Conservation (phyloP, 2,113 vertebrate species). For the Loxodonta africana region DNA sequence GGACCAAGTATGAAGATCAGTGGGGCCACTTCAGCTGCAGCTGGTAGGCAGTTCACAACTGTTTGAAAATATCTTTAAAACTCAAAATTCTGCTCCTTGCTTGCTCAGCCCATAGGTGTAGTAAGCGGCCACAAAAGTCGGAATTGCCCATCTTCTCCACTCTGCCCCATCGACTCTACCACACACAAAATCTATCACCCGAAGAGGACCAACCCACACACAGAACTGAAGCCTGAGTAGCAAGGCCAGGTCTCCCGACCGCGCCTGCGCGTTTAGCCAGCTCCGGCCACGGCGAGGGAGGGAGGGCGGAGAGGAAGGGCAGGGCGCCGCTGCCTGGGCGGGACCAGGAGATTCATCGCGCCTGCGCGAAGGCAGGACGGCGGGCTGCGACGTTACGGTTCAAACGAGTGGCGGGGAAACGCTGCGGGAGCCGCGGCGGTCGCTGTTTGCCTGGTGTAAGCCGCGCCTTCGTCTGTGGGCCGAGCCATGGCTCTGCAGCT, state of each 20-base stretch:
- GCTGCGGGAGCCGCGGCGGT: accelerated
- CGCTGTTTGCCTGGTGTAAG: accelerated
- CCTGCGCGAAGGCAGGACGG: background rate
- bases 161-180: accelerated
- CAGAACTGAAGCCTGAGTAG: accelerated
- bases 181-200: accelerated
- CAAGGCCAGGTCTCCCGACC: accelerated
- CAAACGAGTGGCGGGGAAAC: slow-evolving; percentile 74
- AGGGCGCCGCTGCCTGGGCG: accelerated
- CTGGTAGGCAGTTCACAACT: background rate
- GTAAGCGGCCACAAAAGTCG: accelerated
- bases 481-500: slow-evolving; percentile 86
- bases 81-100: background rate
- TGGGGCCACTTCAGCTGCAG: too few species aligned
- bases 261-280: accelerated
- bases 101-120: background rate
- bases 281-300: accelerated
- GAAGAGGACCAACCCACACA: accelerated
- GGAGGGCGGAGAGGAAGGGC: accelerated
- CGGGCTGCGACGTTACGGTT: slow-evolving; percentile 65
- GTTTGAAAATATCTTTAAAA: background rate
- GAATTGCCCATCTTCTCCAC: accelerated
- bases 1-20: background rate
- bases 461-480: background rate
- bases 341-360: background rate